phyloP scores from a whole-genome alignment of 2,888 invertebrate species.

The Xylota segnis region DNA sequence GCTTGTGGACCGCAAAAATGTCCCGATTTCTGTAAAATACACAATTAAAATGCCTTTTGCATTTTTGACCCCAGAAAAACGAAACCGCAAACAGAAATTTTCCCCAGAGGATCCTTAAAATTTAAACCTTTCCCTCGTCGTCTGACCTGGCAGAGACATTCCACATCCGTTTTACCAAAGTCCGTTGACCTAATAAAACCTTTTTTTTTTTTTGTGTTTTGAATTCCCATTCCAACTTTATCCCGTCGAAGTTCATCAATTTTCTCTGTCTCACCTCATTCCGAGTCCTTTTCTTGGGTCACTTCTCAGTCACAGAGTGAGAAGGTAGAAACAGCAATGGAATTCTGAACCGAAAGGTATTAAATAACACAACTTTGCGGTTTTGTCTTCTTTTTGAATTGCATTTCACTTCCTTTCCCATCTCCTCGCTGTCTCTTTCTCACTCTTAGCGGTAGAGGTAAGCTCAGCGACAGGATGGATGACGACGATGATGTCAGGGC shows the following conservation, averaged over 20 bases:
- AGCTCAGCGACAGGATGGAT: conserved; percentile 44
- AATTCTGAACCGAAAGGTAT: conserved; percentile 68
- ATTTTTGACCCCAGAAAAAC: conserved; percentile 15
- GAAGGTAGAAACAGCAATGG: conserved; percentile 44
- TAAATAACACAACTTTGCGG: conserved; percentile 75
- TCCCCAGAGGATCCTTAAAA: conserved; percentile 21
- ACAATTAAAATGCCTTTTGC: conserved; percentile 60
- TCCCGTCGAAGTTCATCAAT: conserved; percentile 66
- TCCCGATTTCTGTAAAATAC: conserved; percentile 36
- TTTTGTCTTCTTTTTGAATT: conserved; percentile 62
- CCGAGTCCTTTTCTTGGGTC: conserved; percentile 64
- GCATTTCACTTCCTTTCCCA: conserved; percentile 70
- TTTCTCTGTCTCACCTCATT: conserved; percentile 31
- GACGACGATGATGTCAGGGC: conserved; percentile 65
- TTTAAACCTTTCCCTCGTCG: conserved; percentile 15
- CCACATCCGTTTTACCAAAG: conserved; percentile 74
- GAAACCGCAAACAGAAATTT: conserved; percentile 35
- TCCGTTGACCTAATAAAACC: conserved; percentile 74
- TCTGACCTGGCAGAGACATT: conserved; percentile 63
- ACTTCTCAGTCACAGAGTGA: conserved; percentile 40
- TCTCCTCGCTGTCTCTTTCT: conserved; percentile 36
- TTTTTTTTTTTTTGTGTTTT: conserved; percentile 24
- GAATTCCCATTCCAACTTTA: conserved; percentile 44
- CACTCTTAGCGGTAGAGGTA: background rate
- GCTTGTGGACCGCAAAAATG: conserved; percentile 38